A percentile compares a stretch with the other conserved stretches of the same genome.
These are phyloP conservation scores for Nephrotoma appendiculata DNA, from an alignment of 2,888 invertebrate genomes.

Conservation along the genomic window DNA sequence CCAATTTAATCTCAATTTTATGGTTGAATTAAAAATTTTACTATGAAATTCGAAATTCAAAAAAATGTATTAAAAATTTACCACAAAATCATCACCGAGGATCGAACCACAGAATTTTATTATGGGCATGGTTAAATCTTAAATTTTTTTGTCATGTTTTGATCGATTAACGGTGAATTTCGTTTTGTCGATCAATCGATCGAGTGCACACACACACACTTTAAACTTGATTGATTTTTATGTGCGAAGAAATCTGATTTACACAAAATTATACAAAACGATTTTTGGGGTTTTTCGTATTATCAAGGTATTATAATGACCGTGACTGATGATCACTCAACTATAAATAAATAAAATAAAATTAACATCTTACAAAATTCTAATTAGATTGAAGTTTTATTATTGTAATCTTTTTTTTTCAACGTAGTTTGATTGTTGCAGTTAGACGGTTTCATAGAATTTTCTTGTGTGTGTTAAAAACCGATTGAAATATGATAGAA, in stretches of 20 bases:
- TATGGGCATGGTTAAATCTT: not conserved
- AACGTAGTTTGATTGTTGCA: not conserved
- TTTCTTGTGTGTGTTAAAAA: not conserved
- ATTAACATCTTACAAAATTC: not conserved
- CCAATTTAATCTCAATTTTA: not conserved
- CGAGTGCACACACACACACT: not conserved
- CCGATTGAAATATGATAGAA: not conserved
- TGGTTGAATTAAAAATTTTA: not conserved
- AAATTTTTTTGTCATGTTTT: not conserved
- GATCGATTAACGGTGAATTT: not conserved
- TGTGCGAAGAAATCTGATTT: not conserved
- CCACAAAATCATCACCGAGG: not conserved
- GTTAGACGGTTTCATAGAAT: not conserved
- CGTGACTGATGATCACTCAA: not conserved
- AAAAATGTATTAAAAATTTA: not conserved
- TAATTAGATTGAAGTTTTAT: not conserved
- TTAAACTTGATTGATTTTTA: not conserved
- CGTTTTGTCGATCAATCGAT: not conserved
- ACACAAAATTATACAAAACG: not conserved
- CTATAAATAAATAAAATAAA: not conserved
- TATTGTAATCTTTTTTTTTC: too few relatives aligned
- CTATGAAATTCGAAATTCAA: not conserved
- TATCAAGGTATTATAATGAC: not conserved
- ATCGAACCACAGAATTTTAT: not conserved
- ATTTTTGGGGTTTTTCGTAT: not conserved